Evolutionary conservation across 2,113 vertebrate genomes (phyloP).

Genomic region (Leucopternis melanops): DNA sequence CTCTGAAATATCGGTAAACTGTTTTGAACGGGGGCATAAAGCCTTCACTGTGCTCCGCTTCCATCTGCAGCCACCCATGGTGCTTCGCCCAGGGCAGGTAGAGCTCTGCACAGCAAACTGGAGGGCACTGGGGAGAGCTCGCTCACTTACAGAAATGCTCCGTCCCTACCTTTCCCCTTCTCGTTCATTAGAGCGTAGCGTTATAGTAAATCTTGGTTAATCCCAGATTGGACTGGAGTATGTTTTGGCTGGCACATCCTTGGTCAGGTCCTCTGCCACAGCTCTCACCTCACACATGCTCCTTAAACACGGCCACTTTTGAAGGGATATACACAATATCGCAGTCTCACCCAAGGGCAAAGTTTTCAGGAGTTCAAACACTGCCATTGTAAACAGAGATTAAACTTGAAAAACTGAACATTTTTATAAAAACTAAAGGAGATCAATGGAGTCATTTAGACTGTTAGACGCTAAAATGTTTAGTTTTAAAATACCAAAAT

Average conservation of each 20-base stretch:
- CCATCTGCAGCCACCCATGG: background rate
- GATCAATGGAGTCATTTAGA: slow-evolving; percentile 17
- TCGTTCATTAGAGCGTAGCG: accelerated
- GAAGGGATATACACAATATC: background rate
- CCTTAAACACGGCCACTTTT: background rate
- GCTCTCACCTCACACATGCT: background rate
- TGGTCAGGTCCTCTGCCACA: background rate
- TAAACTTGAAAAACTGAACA: background rate
- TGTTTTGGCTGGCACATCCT: slow-evolving; percentile 3
- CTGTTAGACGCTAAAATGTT: background rate
- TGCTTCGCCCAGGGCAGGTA: background rate
- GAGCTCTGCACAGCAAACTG: background rate
- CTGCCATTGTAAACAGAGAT: slow-evolving; percentile 13
- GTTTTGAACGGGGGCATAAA: background rate
- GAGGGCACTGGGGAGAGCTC: background rate
- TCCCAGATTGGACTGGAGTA: background rate
- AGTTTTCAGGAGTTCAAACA: background rate
- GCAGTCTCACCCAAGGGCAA: background rate
- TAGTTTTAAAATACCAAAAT: slow-evolving; percentile 7
- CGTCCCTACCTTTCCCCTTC: background rate
- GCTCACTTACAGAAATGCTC: background rate
- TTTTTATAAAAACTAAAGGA: background rate
- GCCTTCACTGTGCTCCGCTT: background rate
- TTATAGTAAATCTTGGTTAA: background rate
- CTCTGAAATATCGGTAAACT: background rate